phyloP scores from a whole-genome alignment of 2,888 invertebrate genomes.

The Didymodactylos carnosus region DNA sequence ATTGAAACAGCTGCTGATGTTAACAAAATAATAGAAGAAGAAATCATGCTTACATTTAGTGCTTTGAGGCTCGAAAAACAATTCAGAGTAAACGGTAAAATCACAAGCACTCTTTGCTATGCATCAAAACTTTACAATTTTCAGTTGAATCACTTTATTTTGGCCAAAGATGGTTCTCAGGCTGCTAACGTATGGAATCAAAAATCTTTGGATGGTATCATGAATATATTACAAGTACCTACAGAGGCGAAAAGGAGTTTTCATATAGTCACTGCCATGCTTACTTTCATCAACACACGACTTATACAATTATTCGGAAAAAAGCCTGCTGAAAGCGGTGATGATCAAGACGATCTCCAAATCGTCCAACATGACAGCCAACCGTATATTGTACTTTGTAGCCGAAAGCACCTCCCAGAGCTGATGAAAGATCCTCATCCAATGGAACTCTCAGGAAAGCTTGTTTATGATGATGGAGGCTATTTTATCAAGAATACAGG shows the following conservation, averaged over 20 bases:
- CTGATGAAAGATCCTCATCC: not conserved
- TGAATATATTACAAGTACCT: not conserved
- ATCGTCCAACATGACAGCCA: not conserved
- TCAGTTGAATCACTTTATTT: not conserved
- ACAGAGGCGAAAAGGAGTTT: not conserved
- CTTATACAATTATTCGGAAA: not conserved
- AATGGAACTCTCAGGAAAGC: not conserved
- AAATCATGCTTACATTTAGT: not conserved
- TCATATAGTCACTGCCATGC: not conserved
- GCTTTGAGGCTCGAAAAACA: not conserved
- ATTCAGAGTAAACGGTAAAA: not conserved
- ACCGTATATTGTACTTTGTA: not conserved
- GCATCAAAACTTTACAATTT: not conserved
- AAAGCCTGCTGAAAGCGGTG: too few relatives aligned
- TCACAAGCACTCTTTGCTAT: not conserved
- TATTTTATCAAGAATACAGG: not conserved
- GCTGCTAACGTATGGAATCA: not conserved
- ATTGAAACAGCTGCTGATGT: not conserved
- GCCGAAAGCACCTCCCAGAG: not conserved
- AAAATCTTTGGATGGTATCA: not conserved
- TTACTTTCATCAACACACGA: not conserved
- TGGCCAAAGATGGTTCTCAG: not conserved
- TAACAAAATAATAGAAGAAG: not conserved
- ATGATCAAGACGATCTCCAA: not conserved
- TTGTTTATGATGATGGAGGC: not conserved